Evolutionary conservation across 2,797 vertebrate genomes (phyloP).

Genomic region (Sebastes kiyomatsui): DNA sequence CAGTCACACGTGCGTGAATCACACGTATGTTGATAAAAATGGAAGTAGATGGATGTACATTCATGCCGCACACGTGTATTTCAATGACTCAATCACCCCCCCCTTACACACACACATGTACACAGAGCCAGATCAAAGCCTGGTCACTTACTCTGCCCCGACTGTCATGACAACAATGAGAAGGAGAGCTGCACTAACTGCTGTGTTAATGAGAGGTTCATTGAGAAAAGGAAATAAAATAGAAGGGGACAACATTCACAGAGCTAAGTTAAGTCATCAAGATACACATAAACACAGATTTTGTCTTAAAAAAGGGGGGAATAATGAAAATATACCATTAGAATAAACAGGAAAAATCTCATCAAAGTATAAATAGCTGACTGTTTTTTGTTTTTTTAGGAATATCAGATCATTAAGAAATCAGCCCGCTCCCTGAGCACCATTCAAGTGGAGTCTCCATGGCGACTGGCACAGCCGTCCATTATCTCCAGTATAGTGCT

Average conservation of each 20-base stretch:
- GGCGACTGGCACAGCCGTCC: slow-evolving; percentile 95
- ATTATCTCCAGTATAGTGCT: slow-evolving; percentile 98
- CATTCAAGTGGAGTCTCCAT: slow-evolving; percentile 95
- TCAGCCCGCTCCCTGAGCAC: slow-evolving; percentile 94
- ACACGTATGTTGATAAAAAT: neutral
- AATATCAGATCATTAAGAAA: slow-evolving; percentile 95
- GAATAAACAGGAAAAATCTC: neutral
- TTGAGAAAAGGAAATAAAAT: slow-evolving; percentile 5
- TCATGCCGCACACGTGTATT: neutral
- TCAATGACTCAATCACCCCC: neutral
- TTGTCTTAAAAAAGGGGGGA: neutral
- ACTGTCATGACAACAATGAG: slow-evolving; percentile 20
- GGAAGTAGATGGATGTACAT: neutral
- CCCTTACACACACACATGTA: neutral
- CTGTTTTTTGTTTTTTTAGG: slow-evolving; percentile 76
- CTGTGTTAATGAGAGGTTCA: slow-evolving; percentile 26
- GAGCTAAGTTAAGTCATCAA: neutral
- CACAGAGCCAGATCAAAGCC: slow-evolving; percentile 29
- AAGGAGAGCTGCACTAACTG: slow-evolving; percentile 21
- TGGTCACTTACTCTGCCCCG: neutral
- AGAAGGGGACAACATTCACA: neutral
- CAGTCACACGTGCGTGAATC: neutral
- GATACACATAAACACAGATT: neutral
- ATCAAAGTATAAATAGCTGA: neutral
- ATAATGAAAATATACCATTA: neutral